These are phyloP conservation scores for Fukomys damarensis DNA, from an alignment of 2,113 vertebrate species.

Conservation along the genomic window DNA sequence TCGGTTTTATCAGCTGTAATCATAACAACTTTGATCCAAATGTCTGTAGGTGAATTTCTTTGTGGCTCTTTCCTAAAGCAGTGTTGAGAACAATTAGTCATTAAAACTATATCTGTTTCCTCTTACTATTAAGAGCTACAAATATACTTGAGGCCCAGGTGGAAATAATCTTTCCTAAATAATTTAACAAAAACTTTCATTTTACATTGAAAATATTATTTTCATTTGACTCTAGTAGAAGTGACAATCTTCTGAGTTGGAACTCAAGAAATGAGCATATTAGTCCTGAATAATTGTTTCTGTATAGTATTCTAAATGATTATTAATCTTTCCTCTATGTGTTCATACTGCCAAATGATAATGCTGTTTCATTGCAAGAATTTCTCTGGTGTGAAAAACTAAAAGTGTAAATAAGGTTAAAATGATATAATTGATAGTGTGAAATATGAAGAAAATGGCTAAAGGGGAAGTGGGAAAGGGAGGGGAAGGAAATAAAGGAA, in stretches of 20 bases:
- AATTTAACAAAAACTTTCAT: not conserved
- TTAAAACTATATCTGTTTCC: not conserved
- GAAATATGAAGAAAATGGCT: no score
- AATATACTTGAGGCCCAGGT: not conserved
- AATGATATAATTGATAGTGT: no score
- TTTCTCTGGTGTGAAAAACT: no score
- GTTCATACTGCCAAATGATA: not conserved
- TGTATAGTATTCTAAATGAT: not conserved
- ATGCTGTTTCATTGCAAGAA: not conserved
- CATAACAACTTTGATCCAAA: no score
- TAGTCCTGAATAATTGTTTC: not conserved
- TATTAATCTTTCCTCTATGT: not conserved
- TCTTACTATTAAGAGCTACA: not conserved
- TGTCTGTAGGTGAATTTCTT: no score
- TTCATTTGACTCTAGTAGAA: not conserved
- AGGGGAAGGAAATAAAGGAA: no score
- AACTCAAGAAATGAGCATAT: not conserved
- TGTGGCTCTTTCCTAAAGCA: no score
- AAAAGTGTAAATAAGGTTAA: no score
- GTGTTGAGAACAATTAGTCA: no score
- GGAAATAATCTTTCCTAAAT: not conserved
- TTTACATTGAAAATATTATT: not conserved
- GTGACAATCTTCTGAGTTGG: not conserved
- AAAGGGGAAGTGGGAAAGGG: no score
- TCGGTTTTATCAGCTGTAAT: no score